Evolutionary conservation across 2,888 invertebrate species (phyloP), one percentile per base, ranked within the genome.

Genomic region (Folsomia manolachei): DNA sequence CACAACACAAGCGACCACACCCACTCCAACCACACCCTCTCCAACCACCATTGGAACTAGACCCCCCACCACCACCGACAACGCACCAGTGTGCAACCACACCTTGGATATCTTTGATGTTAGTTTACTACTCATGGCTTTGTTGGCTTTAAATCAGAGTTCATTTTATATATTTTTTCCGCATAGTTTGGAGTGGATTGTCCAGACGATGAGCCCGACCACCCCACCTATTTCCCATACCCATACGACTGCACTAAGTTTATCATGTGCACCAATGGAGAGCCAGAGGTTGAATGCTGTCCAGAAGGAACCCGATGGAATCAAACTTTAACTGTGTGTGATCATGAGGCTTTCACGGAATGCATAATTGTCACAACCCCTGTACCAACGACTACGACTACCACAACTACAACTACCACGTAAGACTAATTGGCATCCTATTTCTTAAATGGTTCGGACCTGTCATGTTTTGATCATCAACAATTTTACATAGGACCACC

Each of bases 161-260:
- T n/a, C n/a, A n/a, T n/a, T n/a, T n/a, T n/a, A n/a, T n/a, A n/a
- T n/a, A n/a, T n/a, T n/a, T n/a, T n/a, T n/a, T n/a, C n/a, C n/a
- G n/a, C n/a, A n/a, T n/a, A n/a, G n/a, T n/a, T n/a, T n/a, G n/a
- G n/a, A n/a, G n/a, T n/a, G n/a, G n/a, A 39, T 39, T 39, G 39
- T 39, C 39, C 39, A 14, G 14, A 9, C 39, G 39, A 39, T 14
- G 39, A 4, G 7, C 39, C 39, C 14, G 39, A 39, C n/a, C n/a
- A n/a, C n/a, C 64, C 64, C 4, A 51, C 52, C 21, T 66, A 66
- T 23, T 66, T 52, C 23, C 66, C 66, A 2, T 66, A 66, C 23
- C 66, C 66, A 14, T 66, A 66, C 52, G 66, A 66, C 23, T 66
- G 66, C n/a, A 66, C 51, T 21, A 1, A 24, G 24, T 66, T 52